Evolutionary conservation across 2,888 invertebrate genomes (phyloP).

Genomic region (Drosophila recens): DNA sequence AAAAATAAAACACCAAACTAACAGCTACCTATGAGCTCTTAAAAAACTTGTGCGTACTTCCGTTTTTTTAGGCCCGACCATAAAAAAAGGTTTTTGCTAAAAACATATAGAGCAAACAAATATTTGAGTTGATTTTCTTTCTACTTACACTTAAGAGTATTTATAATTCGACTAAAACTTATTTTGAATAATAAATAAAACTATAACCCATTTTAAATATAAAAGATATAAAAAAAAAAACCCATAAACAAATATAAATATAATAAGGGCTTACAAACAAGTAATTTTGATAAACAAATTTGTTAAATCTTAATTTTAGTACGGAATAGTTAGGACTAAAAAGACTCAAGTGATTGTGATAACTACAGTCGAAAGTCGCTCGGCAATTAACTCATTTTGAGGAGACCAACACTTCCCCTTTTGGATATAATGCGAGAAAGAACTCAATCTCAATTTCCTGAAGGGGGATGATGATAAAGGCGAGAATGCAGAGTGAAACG

Average conservation of each 20-base stretch:
- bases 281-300: background rate
- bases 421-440: slow-evolving; percentile 34
- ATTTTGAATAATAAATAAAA: no score
- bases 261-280: no score
- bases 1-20: slow-evolving; percentile 40
- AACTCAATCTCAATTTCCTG: slow-evolving; percentile 37
- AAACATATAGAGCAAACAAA: slow-evolving; percentile 2
- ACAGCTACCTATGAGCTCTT: slow-evolving; percentile 45
- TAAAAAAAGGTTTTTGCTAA: slow-evolving; percentile 48
- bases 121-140: background rate
- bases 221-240: no score
- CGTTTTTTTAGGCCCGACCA: slow-evolving; percentile 64
- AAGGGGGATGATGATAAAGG: slow-evolving; percentile 68
- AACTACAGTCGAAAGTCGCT: slow-evolving; percentile 20
- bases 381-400: slow-evolving; percentile 56
- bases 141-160: background rate
- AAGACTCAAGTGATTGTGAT: slow-evolving; percentile 12
- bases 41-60: slow-evolving; percentile 66
- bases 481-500: slow-evolving; percentile 20
- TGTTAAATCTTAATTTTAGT: background rate
- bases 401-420: slow-evolving; percentile 63
- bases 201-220: no score
- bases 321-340: slow-evolving; percentile 4
- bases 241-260: no score
- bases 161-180: background rate